These are phyloP conservation scores for Diplodus puntazzo DNA, from an alignment of 2,797 vertebrate genomes.

Conservation along the genomic window DNA sequence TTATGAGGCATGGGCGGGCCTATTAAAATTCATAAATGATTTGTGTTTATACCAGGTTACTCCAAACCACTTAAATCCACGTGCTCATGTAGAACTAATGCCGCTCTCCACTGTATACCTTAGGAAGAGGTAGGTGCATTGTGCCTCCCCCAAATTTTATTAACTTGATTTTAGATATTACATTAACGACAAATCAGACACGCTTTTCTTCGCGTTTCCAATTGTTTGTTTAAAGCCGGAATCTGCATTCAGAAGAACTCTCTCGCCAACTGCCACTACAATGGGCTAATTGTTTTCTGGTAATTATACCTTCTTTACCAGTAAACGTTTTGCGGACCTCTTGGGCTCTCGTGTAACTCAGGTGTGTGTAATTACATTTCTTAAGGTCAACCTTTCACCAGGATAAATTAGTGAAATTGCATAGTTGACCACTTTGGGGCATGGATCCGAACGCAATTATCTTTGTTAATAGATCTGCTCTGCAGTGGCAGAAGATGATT, in stretches of 20 bases:
- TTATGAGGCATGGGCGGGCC: constrained; percentile 95
- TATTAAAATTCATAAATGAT: constrained; percentile 99
- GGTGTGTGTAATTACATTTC: constrained; percentile 91
- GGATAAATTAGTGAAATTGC: constrained; percentile 90
- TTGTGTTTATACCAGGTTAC: constrained; percentile 91
- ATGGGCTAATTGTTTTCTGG: constrained; percentile 86
- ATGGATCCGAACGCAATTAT: constrained; percentile 88
- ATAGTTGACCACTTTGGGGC: constrained; percentile 89
- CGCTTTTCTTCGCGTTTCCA: constrained; percentile 34
- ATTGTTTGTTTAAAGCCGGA: constrained; percentile 76
- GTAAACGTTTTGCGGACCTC: constrained; percentile 84
- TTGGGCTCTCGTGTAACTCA: constrained; percentile 85
- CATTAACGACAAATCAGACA: constrained; percentile 15
- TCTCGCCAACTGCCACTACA: constrained; percentile 65
- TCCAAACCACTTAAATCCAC: constrained; percentile 82
- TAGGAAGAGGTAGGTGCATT: constrained; percentile 58
- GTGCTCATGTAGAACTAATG: constrained; percentile 85
- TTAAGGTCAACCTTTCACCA: constrained; percentile 90
- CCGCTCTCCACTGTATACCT: constrained; percentile 60
- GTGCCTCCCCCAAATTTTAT: constrained; percentile 36
- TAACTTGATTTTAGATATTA: constrained; percentile 29
- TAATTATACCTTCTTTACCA: constrained; percentile 86
- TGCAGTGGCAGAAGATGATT: constrained; percentile 72
- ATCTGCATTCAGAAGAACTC: constrained; percentile 66
- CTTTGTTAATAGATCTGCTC: constrained; percentile 86